Base-by-base conservation (phyloP, 2,888 invertebrate genomes). In the Erpobdella octoculata region DNA sequence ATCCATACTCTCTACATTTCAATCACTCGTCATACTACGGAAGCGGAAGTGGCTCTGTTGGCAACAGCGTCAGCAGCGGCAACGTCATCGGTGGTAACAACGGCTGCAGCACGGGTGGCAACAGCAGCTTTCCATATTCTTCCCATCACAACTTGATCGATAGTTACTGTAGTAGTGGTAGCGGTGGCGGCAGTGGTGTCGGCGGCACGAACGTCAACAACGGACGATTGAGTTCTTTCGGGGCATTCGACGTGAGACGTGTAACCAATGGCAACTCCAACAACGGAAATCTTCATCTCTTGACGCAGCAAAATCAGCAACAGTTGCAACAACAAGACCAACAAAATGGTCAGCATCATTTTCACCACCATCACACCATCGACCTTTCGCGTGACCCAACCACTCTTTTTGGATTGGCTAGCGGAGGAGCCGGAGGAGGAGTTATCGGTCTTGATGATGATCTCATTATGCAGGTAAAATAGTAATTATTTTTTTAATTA, bases 391-490 rank as follows among this genome's bases (percentile, higher is more conserved):
- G 69, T 53, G 69, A 69, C 35, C 35, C 69, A 18, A 33, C 69
- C 21, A 58, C 69, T 69, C 69, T 69, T 36, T 69, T 53, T 58
- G 53, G 58, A 69, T 69, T 69, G 69, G 69, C 58, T 53, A 58
- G 69, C n/a, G 36, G 31, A 25, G 33, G 35, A n/a, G 21, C 53
- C 4, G 69, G 69, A 28, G 58, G 69, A n/a, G 69, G 69, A 33
- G 69, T 69, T 15, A 69, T 69, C 46, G 69, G 58, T n/a, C 35
- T 69, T n/a, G 69, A 69, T 31, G 69, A 69, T 12, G 69, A 69
- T 18, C 53, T 69, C 53, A 53, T 69, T n/a, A 69, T 69, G 69
- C 69, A 69, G 69, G 69, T 69, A 15, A 53, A 28, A 53, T 6
- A 6, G 1, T 28, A 9, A 53, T 53, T n/a, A n/a, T n/a, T n/a